Percentiles rank a stretch among this genome's conserved stretches.
These are phyloP conservation scores for Pseudotriccus pelzelni DNA, from an alignment of 2,797 vertebrate genomes.

Conservation along the genomic window DNA sequence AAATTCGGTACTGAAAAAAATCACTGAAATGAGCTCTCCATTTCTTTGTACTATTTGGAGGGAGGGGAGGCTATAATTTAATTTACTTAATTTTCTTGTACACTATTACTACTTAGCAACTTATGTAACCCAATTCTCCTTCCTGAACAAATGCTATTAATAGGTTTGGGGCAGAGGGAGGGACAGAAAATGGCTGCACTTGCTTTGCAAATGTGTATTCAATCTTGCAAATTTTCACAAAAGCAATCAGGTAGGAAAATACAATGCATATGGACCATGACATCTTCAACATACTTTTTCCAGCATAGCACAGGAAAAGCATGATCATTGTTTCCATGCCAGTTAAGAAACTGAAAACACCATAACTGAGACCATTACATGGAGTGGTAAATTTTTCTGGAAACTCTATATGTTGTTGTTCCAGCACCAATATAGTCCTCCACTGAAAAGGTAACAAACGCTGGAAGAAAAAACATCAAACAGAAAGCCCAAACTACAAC, in stretches of 20 bases:
- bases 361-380: neutral
- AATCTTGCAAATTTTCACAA: neutral
- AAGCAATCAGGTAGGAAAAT: neutral
- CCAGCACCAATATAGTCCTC: neutral
- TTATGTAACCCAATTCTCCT: neutral
- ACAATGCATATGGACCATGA: neutral
- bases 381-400: neutral
- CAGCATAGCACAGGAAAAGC: neutral
- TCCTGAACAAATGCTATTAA: neutral
- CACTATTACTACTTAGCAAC: neutral
- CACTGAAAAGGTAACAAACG: neutral
- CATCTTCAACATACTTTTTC: neutral
- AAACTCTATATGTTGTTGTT: neutral
- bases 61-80: neutral
- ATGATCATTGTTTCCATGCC: neutral
- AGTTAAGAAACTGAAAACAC: neutral
- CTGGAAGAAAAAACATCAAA: accelerated
- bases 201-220: neutral
- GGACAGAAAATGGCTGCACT: neutral
- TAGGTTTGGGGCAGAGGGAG: neutral
- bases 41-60: neutral
- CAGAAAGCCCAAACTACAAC: neutral
- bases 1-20: neutral
- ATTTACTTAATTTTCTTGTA: neutral
- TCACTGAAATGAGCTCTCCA: neutral